Evolutionary conservation across 2,113 vertebrate species (phyloP).

Genomic region (Macrotis lagotis): DNA sequence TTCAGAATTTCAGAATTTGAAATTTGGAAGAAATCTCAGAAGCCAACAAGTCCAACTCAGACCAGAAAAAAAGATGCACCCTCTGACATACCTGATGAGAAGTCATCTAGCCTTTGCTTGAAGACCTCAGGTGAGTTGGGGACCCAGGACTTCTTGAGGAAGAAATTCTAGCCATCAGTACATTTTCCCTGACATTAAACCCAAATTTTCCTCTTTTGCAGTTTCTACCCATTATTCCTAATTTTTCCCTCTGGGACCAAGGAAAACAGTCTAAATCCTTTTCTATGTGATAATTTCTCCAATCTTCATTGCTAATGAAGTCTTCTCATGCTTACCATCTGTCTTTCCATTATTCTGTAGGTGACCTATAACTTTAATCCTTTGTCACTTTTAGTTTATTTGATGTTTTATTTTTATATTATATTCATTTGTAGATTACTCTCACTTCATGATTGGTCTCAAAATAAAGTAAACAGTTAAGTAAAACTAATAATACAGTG

Average conservation of each 20-base stretch:
- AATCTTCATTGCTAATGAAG: not conserved
- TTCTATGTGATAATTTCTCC: not conserved
- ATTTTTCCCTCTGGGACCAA: not conserved
- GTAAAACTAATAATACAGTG: not conserved
- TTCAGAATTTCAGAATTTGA: not conserved
- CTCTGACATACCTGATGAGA: not conserved
- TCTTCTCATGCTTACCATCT: not conserved
- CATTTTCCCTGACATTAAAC: not conserved
- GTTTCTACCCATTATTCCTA: not conserved
- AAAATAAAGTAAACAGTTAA: not conserved
- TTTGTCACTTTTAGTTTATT: not conserved
- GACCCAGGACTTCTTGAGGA: not conserved
- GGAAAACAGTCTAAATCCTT: not conserved
- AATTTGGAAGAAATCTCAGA: not conserved
- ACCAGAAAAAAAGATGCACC: not conserved
- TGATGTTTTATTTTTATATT: not conserved
- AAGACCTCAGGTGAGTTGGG: not conserved
- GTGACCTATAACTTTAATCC: not conserved
- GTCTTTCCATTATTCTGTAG: not conserved
- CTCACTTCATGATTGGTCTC: not conserved
- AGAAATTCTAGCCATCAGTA: not conserved
- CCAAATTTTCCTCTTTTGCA: not conserved
- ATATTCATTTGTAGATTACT: not conserved
- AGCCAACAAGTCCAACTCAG: not conserved
- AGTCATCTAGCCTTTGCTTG: not conserved